Evolutionary conservation across 2,113 vertebrate species (phyloP).

Genomic region (Struthidea cinerea): DNA sequence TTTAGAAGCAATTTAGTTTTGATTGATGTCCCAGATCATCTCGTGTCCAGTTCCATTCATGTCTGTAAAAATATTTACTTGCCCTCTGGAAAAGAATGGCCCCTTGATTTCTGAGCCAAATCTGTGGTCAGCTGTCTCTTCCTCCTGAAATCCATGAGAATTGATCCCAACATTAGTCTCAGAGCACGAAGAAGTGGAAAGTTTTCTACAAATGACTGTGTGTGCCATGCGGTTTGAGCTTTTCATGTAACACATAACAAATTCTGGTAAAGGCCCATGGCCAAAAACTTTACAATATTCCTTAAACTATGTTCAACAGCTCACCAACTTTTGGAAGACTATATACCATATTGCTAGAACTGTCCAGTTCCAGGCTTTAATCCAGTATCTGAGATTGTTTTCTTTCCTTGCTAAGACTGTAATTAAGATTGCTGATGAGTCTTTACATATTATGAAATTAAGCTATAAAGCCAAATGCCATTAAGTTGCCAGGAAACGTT

Average conservation of each 20-base stretch:
- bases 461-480: background rate
- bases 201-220: background rate
- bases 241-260: constrained; percentile 22
- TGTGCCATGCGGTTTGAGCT: background rate
- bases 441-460: background rate
- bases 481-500: background rate
- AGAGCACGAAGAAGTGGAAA: background rate
- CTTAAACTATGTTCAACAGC: background rate
- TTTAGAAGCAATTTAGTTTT: background rate
- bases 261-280: background rate
- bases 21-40: background rate
- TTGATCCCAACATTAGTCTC: background rate
- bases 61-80: constrained; percentile 39
- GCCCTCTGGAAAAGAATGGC: background rate
- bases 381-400: background rate
- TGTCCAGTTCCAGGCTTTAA: background rate
- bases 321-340: background rate
- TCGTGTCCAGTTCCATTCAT: constrained; percentile 6
- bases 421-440: background rate
- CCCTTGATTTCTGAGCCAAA: constrained; percentile 7
- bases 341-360: background rate
- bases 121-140: constrained; percentile 1
- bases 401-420: background rate
- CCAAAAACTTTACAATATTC: background rate
- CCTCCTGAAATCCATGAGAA: constrained; percentile 19